phyloP scores from a whole-genome alignment of 2,888 invertebrate genomes.

The Minunthozetes semirufus region DNA sequence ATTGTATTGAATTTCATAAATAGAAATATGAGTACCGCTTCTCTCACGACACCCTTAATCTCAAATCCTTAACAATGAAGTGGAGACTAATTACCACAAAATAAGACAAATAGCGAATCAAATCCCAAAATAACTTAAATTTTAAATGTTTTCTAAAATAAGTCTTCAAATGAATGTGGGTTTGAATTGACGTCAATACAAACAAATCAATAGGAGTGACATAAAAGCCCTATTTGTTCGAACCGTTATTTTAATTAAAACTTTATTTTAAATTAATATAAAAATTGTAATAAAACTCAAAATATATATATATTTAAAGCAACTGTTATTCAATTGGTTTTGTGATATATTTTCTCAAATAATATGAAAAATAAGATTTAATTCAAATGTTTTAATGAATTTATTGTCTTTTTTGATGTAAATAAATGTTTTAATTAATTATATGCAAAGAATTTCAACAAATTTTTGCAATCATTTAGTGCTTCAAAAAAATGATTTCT shows the following conservation, averaged over 20 bases:
- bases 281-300: neutral
- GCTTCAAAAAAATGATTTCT: constrained; percentile 4
- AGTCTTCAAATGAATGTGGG: no score
- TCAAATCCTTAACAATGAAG: neutral
- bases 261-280: neutral
- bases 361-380: neutral
- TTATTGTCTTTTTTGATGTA: neutral
- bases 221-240: no score
- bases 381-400: neutral
- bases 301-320: neutral
- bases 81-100: no score
- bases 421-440: neutral
- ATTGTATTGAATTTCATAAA: neutral
- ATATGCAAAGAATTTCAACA: neutral
- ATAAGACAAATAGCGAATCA: no score
- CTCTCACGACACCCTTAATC: neutral
- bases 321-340: constrained; percentile 2
- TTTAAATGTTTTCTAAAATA: no score
- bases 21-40: neutral
- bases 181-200: no score
- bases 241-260: neutral
- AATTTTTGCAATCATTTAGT: neutral
- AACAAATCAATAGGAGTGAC: no score
- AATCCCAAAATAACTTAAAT: no score
- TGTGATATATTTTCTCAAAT: constrained; percentile 9